Base-by-base conservation (phyloP, 2,797 vertebrate genomes). In the Remorina albescens region DNA sequence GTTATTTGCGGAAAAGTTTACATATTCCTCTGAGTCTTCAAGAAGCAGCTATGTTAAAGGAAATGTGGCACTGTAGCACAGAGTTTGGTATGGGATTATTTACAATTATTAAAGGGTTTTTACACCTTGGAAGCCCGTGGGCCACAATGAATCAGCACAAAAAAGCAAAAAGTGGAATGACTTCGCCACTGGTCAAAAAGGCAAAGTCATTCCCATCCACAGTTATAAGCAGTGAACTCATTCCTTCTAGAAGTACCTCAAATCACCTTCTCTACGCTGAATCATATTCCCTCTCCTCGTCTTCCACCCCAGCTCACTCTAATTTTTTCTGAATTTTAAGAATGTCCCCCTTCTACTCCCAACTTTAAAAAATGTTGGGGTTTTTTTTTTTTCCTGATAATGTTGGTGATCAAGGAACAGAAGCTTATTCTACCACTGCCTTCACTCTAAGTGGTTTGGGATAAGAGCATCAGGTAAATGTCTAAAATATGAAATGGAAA, bases 391-490 rank as follows among this genome's bases (percentile, higher is more conserved):
- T 60, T 37, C 42, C 10, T 25, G 15, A 15, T 76, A 59, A 58
- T 74, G 61, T 23, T 60, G 54, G 26, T 42, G 34, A 69, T 80
- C 53, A 23, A 16, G 36, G 41, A 83, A 71, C 23, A 58, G 49
- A 76, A 82, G 63, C 65, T 76, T 67, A 80, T 78, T 83, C 66
- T 56, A 12, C 41, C 55, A 6, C 39, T 46, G 25, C 72, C 9
- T 65, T 46, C 36, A 1, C 57, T 76, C 28, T 57, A 50, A 82
- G 66, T 80, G 68, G 64, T 73, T 86, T 56, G 49, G 51, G 70
- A 41, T 83, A 72, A 88, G 82, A 78, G 57, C 60, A 80, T 74
- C 39, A 49, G 63, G 51, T 53, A 78, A 86, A 78, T 75, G 42
- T 28, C 26, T 60, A 30, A 77, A 71, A 63, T 49, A 58, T 49